These are phyloP conservation scores for Zoanthus sansibaricus DNA, from an alignment of 92 coral and sea anemone genomes.

Conservation along the genomic window DNA sequence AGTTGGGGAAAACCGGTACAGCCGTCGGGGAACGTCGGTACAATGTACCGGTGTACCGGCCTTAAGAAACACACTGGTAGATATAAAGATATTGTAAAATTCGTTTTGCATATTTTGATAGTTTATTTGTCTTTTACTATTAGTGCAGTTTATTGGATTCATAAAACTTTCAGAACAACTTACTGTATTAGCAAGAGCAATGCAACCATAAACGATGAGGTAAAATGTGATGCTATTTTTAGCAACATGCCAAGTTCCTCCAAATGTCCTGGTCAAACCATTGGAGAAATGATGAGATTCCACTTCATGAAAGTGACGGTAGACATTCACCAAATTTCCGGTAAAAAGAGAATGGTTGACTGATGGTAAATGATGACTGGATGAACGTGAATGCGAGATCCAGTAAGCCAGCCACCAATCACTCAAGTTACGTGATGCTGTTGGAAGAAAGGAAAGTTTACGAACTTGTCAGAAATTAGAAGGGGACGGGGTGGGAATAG, in stretches of 20 bases:
- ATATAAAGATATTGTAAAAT: too few species aligned
- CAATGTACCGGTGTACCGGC: too few species aligned
- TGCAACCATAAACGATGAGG: conserved; percentile 91
- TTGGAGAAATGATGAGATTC: neutral
- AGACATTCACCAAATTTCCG: conserved; percentile 12
- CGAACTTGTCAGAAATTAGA: too few species aligned
- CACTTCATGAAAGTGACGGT: neutral
- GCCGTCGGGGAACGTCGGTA: too few species aligned
- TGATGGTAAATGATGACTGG: conserved; percentile 26
- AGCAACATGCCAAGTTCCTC: conserved; percentile 58
- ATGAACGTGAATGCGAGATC: conserved; percentile 85
- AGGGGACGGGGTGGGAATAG: too few species aligned
- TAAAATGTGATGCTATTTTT: conserved; percentile 89
- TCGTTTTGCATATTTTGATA: too few species aligned
- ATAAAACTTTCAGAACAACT: neutral
- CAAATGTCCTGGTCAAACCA: conserved; percentile 9
- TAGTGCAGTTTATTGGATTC: too few species aligned
- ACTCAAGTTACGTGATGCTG: conserved; percentile 96
- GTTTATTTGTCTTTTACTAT: neutral
- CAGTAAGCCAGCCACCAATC: conserved; percentile 99
- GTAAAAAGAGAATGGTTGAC: conserved; percentile 40
- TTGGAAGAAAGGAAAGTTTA: neutral
- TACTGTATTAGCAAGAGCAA: conserved; percentile 94
- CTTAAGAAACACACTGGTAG: too few species aligned
- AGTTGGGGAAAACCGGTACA: too few species aligned